Conservation (phyloP, 2,888 invertebrate species). For the Nymphalis c-album region DNA sequence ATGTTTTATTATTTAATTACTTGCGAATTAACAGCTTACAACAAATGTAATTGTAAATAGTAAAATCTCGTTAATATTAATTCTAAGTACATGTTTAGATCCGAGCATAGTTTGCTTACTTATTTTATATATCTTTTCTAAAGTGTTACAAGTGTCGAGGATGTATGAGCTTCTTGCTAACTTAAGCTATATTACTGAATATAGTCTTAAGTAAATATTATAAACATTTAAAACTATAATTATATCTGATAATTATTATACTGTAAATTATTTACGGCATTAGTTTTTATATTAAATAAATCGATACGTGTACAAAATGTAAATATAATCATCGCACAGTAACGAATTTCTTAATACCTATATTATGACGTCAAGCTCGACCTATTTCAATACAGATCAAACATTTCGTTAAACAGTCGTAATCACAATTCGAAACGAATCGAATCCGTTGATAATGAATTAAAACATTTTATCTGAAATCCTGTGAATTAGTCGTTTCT, state of each 20-base stretch:
- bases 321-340: background rate
- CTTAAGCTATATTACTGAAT: no score
- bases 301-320: background rate
- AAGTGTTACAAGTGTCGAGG: background rate
- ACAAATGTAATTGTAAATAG: no score
- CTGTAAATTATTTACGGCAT: no score
- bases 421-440: background rate
- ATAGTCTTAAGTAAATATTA: no score
- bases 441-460: background rate
- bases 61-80: no score
- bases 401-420: background rate
- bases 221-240: no score
- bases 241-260: no score
- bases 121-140: no score
- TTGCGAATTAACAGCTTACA: no score
- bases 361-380: conserved; percentile 30
- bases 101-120: no score
- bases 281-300: background rate
- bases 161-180: background rate
- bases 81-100: no score
- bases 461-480: background rate
- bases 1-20: no score
- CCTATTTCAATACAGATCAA: conserved; percentile 11
- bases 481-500: background rate
- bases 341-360: conserved; percentile 11